phyloP scores from a whole-genome alignment of 2,888 invertebrate genomes.

The Limnephilus marmoratus region DNA sequence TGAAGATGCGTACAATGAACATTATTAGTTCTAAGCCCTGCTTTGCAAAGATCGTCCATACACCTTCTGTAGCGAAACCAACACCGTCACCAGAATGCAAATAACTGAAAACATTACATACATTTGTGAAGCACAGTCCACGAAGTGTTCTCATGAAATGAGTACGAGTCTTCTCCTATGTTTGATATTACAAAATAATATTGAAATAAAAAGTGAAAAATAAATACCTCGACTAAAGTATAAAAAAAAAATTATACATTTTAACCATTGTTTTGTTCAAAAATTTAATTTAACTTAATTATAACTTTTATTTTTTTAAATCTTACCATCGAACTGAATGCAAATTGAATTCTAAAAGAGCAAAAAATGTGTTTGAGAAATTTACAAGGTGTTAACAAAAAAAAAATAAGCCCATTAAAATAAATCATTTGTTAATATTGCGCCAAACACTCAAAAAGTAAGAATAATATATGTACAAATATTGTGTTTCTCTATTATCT shows the following conservation, averaged over 20 bases:
- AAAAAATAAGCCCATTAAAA: slow-evolving; percentile 23
- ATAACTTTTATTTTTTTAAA: neutral
- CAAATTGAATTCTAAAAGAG: neutral
- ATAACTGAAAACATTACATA: slow-evolving; percentile 65
- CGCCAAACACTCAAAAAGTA: slow-evolving; percentile 35
- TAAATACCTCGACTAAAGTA: neutral
- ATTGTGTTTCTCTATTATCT: neutral
- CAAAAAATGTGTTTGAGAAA: slow-evolving; percentile 15
- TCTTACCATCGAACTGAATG: neutral
- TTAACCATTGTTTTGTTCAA: neutral
- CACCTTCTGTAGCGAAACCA: slow-evolving; percentile 60
- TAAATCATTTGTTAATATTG: slow-evolving; percentile 36
- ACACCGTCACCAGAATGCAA: slow-evolving; percentile 64
- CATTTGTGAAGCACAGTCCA: slow-evolving; percentile 65
- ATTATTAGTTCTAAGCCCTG: slow-evolving; percentile 59
- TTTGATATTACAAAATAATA: slow-evolving; percentile 62
- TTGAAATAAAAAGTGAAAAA: slow-evolving; percentile 26
- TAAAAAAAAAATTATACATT: neutral
- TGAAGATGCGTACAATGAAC: slow-evolving; percentile 3
- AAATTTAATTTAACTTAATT: no score
- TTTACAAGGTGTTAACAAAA: slow-evolving; percentile 17
- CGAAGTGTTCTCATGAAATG: slow-evolving; percentile 62
- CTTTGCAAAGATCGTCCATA: slow-evolving; percentile 49
- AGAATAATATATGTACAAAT: neutral
- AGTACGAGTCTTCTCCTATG: slow-evolving; percentile 64